A percentile compares a stretch with the other conserved stretches of the same genome.
These are phyloP conservation scores for Ammospiza caudacuta DNA, from an alignment of 2,113 vertebrate genomes.

Conservation along the genomic window DNA sequence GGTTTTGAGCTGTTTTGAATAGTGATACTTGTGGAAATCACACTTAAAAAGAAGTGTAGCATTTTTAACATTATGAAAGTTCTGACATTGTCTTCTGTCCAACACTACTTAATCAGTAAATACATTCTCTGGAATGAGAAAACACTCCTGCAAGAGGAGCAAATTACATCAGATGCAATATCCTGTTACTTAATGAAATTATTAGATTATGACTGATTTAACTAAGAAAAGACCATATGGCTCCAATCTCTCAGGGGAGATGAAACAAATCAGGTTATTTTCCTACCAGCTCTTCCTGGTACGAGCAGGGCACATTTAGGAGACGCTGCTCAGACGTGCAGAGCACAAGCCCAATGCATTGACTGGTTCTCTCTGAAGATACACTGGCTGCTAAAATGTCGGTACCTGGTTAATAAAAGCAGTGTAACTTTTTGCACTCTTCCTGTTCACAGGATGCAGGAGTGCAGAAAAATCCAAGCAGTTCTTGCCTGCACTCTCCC, in stretches of 20 bases:
- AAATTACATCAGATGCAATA: not conserved
- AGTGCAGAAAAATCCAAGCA: not conserved
- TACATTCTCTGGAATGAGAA: fast-evolving
- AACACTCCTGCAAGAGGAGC: not conserved
- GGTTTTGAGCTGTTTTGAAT: not conserved
- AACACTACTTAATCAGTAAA: not conserved
- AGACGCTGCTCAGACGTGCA: not conserved
- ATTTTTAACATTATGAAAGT: not conserved
- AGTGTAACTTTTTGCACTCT: not conserved
- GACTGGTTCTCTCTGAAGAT: not conserved
- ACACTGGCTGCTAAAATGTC: not conserved
- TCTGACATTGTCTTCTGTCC: not conserved
- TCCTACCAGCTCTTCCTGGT: not conserved
- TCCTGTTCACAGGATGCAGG: not conserved
- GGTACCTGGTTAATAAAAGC: not conserved
- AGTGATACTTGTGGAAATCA: not conserved
- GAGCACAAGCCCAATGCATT: not conserved
- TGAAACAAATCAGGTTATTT: not conserved
- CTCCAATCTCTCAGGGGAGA: fast-evolving
- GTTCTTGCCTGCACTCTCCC: not conserved
- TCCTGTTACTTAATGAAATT: not conserved
- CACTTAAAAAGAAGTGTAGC: not conserved
- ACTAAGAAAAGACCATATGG: not conserved
- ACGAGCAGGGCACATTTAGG: not conserved
- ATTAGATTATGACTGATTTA: not conserved